A percentile compares a stretch with the other conserved stretches of the same genome.
phyloP scores from a whole-genome alignment of 1,140 invertebrate species.

The Platyscapa corneri region DNA sequence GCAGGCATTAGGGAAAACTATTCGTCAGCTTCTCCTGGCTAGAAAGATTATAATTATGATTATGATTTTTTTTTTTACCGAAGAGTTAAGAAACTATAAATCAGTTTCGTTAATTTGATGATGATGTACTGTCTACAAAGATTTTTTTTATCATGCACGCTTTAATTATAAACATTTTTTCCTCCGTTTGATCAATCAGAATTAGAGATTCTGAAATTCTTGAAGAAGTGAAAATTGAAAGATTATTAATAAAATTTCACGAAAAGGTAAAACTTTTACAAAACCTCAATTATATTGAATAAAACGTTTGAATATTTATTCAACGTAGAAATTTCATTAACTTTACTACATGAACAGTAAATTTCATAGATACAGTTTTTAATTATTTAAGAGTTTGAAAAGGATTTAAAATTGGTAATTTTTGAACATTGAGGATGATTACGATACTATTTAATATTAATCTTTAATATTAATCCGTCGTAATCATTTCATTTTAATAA shows the following conservation, averaged over 20 bases:
- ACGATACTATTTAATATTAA: background rate
- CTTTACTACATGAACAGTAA: background rate
- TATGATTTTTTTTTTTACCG: background rate
- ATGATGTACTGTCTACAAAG: background rate
- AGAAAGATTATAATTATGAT: conserved; percentile 15
- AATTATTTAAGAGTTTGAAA: background rate
- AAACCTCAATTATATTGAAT: background rate
- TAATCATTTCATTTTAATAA: conserved; percentile 9
- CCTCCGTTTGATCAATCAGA: background rate
- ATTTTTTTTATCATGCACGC: background rate
- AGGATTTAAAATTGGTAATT: background rate
- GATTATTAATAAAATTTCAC: background rate
- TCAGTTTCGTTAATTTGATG: background rate
- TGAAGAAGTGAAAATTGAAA: background rate
- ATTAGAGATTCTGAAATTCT: background rate
- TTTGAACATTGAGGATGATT: background rate
- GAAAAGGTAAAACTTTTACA: background rate
- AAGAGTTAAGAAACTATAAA: background rate
- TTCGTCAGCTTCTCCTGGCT: conserved; percentile 8
- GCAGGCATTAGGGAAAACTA: background rate
- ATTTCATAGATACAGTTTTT: background rate
- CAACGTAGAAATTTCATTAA: background rate
- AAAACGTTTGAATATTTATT: background rate
- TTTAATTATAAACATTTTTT: conserved; percentile 1
- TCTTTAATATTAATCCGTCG: background rate